These are phyloP conservation scores for Trichomycterus rosablanca DNA, from an alignment of 2,113 vertebrate species.

Conservation along the genomic window DNA sequence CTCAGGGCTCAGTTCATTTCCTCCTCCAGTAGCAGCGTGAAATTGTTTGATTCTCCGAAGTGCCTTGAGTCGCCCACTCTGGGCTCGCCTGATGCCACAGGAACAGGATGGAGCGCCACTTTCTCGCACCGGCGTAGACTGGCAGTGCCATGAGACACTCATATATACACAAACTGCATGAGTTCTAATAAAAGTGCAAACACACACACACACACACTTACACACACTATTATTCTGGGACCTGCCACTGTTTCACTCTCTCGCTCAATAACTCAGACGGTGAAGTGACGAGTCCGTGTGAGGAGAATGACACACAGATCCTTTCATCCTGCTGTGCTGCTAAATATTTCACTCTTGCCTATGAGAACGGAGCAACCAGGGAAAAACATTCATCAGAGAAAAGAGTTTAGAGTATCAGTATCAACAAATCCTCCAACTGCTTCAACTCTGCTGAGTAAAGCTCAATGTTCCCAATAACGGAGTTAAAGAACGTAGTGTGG, in stretches of 20 bases:
- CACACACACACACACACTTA: slow-evolving; percentile 16
- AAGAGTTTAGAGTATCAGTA: slow-evolving; percentile 1
- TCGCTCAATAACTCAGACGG: slow-evolving; percentile 63
- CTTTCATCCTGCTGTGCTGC: slow-evolving; percentile 64
- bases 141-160: slow-evolving; percentile 32
- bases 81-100: slow-evolving; percentile 78
- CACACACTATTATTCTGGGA: slow-evolving; percentile 57
- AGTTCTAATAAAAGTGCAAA: slow-evolving; percentile 55
- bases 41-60: slow-evolving; percentile 98
- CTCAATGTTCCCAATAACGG: no score
- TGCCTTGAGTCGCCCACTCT: slow-evolving; percentile 92
- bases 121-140: slow-evolving; percentile 40
- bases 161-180: slow-evolving; percentile 58
- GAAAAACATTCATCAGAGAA: slow-evolving; percentile 11
- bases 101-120: slow-evolving; percentile 81
- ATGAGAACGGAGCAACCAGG: slow-evolving; percentile 43
- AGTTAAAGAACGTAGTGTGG: no score
- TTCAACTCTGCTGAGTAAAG: neutral
- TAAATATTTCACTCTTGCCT: slow-evolving; percentile 57
- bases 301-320: slow-evolving; percentile 62
- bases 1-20: slow-evolving; percentile 99
- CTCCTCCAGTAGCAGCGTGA: slow-evolving; percentile 98
- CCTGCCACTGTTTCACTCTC: slow-evolving; percentile 68
- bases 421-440: neutral
- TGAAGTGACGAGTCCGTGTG: slow-evolving; percentile 40